A percentile compares a stretch with the other conserved stretches of the same genome.
phyloP scores from a whole-genome alignment of 2,113 vertebrate species.

The Campylorhamphus procurvoides region DNA sequence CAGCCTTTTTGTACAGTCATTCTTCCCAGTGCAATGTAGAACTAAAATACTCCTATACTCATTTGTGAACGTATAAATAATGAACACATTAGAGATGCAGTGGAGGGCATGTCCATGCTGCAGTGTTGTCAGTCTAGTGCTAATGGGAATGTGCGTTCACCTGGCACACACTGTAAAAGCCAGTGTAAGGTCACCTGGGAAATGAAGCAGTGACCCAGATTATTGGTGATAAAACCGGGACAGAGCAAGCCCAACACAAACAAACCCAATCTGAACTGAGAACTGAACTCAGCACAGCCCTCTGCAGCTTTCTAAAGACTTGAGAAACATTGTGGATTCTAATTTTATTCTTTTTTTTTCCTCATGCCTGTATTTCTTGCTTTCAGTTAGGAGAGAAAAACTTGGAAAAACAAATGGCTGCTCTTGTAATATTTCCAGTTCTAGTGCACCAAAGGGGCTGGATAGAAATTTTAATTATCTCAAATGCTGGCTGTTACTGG shows the following conservation, averaged over 20 bases:
- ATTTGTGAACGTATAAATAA: neutral
- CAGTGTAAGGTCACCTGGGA: neutral
- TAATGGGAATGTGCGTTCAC: neutral
- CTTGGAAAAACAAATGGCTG: neutral
- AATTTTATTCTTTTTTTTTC: neutral
- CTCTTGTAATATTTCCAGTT: neutral
- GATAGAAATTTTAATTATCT: neutral
- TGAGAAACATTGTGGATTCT: neutral
- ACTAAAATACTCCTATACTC: neutral
- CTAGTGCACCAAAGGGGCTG: neutral
- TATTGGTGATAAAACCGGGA: neutral
- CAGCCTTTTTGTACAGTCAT: neutral
- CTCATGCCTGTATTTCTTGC: neutral
- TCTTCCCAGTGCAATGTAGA: neutral
- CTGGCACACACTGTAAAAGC: neutral
- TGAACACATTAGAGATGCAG: neutral
- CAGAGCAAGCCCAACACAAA: neutral
- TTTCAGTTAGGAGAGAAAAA: slow-evolving; percentile 7
- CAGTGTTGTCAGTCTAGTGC: neutral
- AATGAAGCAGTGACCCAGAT: neutral
- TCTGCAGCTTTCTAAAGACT: neutral
- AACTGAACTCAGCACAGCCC: neutral
- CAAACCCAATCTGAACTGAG: neutral
- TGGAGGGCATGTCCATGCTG: neutral
- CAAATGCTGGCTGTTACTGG: neutral